phyloP scores from a whole-genome alignment of 2,797 vertebrate species.

The Monodelphis domestica region DNA sequence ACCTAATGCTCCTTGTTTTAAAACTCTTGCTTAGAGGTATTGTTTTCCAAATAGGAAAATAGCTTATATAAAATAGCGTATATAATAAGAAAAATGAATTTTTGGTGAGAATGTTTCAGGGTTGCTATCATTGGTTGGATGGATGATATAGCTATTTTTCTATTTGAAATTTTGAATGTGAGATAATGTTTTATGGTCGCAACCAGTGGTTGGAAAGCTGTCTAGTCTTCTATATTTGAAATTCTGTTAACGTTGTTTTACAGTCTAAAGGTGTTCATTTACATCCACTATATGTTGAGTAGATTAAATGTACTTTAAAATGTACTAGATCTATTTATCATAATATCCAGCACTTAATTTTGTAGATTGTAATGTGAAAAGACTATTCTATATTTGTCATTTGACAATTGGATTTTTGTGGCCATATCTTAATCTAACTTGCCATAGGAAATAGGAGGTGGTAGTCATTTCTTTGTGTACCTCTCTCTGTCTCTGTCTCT shows the following conservation, averaged over 20 bases:
- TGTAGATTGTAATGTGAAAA: conserved; percentile 41
- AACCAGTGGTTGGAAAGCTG: conserved; percentile 84
- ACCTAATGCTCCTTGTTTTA: background rate
- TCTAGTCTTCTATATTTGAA: conserved; percentile 66
- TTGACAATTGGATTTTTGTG: conserved; percentile 67
- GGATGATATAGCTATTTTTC: conserved; percentile 56
- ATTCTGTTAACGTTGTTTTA: conserved; percentile 30
- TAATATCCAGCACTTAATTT: conserved; percentile 66
- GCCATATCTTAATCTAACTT: conserved; percentile 69
- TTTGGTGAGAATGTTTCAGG: background rate
- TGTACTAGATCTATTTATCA: conserved; percentile 41
- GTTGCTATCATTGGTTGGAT: conserved; percentile 47
- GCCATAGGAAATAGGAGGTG: conserved; percentile 73
- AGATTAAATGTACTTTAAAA: background rate
- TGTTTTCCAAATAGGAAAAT: conserved; percentile 66
- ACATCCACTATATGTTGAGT: background rate
- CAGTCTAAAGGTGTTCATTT: conserved; percentile 58
- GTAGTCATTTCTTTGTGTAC: conserved; percentile 81
- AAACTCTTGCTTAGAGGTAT: conserved; percentile 56
- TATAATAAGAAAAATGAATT: conserved; percentile 17
- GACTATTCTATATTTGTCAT: conserved; percentile 23
- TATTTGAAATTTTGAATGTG: conserved; percentile 62
- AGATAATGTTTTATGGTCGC: conserved; percentile 70
- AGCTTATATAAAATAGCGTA: conserved; percentile 27
- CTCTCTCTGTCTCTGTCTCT: conserved; percentile 61